Evolutionary conservation across 2,113 vertebrate species (phyloP), one percentile per base, ranked within the genome.

Genomic region (Paralichthys olivaceus): DNA sequence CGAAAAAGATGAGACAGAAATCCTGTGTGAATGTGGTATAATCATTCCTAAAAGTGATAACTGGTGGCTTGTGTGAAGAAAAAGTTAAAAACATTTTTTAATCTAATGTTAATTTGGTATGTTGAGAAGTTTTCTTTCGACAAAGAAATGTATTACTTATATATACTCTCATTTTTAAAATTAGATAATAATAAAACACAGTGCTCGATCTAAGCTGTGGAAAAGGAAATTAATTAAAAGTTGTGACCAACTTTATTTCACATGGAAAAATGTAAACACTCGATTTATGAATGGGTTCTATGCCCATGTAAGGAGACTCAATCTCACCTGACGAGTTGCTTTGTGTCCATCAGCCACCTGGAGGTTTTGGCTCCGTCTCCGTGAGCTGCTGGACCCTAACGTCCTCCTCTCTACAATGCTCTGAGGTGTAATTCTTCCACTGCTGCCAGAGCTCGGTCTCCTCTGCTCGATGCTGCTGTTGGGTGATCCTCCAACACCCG

Each of bases 321-420:
- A 2, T 1, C 54, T 62, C 34, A 93, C 91, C 91, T 91, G 88
- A 59, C 70, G 68, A 25, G 34, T 56, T 13, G 5, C 5, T 2
- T 32, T 81, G 2, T 73, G 66, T 55, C 53, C 76, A 29, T 73
- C 81, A 56, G 65, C 11, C 43, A 67, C 17, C 40, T 22, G 55
- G 11, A 47, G 17, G n/a, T 69, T 65, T n/a, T 8, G 62, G 60
- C 75, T 80, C 23, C 2, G 43, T 51, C 76, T 80, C 12, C 72
- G 75, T 47, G 72, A 51, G 14, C 77, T 71, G 67, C 59, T 53
- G 79, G 83, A 76, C 40, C 19, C n/a, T 0, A 67, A 54, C 6
- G 1, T 22, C 60, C 45, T 72, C 34, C 64, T 81, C 59, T 87
- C 88, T 58, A 6, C 54, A 6, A 7, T 43, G 5, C 51, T 77